phyloP scores from a whole-genome alignment of 1,140 invertebrate species.

The Spodoptera litura region DNA sequence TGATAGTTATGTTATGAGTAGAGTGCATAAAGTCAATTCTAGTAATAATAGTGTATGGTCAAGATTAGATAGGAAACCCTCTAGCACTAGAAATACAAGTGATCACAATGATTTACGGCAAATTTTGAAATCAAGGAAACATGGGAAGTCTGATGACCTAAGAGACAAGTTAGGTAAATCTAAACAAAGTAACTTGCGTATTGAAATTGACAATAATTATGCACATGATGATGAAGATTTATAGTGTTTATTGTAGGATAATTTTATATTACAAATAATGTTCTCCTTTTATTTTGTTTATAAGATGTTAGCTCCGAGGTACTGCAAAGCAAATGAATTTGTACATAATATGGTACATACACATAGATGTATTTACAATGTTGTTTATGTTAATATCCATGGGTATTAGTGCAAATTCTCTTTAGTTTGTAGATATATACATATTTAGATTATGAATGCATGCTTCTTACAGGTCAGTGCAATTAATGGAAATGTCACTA shows the following conservation, averaged over 20 bases:
- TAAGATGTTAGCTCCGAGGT: background rate
- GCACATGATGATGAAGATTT: constrained; percentile 37
- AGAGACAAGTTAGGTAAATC: constrained; percentile 76
- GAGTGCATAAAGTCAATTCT: constrained; percentile 75
- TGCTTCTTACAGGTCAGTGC: no score
- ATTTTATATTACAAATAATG: background rate
- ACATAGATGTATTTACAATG: no score
- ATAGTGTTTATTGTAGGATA: constrained; percentile 15
- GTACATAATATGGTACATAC: no score
- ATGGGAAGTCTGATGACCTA: constrained; percentile 73
- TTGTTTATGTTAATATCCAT: no score
- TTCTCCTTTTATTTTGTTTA: background rate
- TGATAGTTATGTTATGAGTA: constrained; percentile 73
- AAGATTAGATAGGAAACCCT: constrained; percentile 81
- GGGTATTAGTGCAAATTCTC: no score
- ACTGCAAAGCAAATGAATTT: no score
- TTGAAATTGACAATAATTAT: constrained; percentile 84
- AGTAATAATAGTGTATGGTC: constrained; percentile 85
- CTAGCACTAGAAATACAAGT: constrained; percentile 48
- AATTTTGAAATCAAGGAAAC: constrained; percentile 73
- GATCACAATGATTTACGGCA: constrained; percentile 72
- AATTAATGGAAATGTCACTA: no score
- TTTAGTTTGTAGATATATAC: no score
- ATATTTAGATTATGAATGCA: no score
- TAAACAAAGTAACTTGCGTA: constrained; percentile 80